phyloP scores from a whole-genome alignment of 2,113 vertebrate genomes.

The Etheostoma spectabile region DNA sequence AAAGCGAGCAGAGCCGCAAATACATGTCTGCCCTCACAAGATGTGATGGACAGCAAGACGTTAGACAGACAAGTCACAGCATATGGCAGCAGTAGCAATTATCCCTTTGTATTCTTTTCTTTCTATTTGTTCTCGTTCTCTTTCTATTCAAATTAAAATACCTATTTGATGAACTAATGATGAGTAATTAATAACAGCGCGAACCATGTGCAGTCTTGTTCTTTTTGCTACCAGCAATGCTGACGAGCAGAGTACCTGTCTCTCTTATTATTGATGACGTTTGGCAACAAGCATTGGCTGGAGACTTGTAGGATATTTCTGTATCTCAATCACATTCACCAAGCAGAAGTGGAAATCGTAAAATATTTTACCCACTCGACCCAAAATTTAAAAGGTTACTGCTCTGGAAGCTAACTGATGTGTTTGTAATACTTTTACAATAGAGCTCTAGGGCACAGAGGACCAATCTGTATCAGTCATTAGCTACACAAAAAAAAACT shows the following conservation, averaged over 20 bases:
- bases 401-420: neutral
- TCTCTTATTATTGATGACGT: neutral
- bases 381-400: neutral
- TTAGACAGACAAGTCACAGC: constrained; percentile 60
- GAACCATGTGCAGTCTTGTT: constrained; percentile 66
- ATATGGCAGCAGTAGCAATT: constrained; percentile 36
- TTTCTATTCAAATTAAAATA: constrained; percentile 37
- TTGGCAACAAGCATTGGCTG: neutral
- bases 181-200: constrained; percentile 58
- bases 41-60: constrained; percentile 33
- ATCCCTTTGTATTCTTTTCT: constrained; percentile 17
- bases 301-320: neutral
- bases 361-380: neutral
- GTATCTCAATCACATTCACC: neutral
- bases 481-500: too few species aligned
- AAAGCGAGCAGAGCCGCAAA: constrained; percentile 5
- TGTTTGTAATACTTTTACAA: neutral
- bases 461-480: too few species aligned
- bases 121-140: constrained; percentile 10
- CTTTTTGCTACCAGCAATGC: constrained; percentile 14
- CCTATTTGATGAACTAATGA: constrained; percentile 40
- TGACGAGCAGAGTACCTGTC: neutral
- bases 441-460: neutral
- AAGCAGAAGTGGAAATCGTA: neutral
- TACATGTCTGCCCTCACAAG: constrained; percentile 26